Evolutionary conservation across 2,888 invertebrate genomes (phyloP).

Genomic region (Phlogophora meticulosa): DNA sequence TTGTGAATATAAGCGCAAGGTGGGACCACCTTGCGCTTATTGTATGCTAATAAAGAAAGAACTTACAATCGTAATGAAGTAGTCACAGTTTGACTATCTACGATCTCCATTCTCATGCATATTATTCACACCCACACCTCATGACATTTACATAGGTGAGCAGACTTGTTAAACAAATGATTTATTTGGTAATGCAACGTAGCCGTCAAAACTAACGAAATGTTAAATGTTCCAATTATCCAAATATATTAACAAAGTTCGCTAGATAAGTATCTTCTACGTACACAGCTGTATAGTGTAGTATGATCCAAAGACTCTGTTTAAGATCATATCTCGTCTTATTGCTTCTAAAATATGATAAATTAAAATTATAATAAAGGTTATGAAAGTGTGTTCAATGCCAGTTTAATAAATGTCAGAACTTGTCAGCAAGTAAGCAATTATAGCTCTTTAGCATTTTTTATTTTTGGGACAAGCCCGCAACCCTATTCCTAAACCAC

Average conservation of each 20-base stretch:
- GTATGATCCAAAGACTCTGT: slow-evolving; percentile 34
- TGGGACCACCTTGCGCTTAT: too few relatives aligned
- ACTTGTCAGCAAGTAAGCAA: slow-evolving; percentile 44
- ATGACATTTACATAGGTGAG: slow-evolving; percentile 59
- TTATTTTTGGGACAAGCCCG: too few relatives aligned
- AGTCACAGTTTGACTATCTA: slow-evolving; percentile 41
- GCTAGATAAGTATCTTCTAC: slow-evolving; percentile 48
- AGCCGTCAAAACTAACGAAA: slow-evolving; percentile 17
- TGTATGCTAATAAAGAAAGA: slow-evolving; percentile 57
- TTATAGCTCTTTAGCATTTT: slow-evolving; percentile 31
- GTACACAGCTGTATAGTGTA: slow-evolving; percentile 23
- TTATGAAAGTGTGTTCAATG: slow-evolving; percentile 52
- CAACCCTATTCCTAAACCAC: too few relatives aligned
- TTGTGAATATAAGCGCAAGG: slow-evolving; percentile 2
- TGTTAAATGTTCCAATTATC: slow-evolving; percentile 46
- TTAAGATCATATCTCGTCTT: slow-evolving; percentile 56
- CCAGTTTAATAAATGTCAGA: slow-evolving; percentile 56
- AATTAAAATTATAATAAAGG: slow-evolving; percentile 58
- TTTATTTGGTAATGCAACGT: slow-evolving; percentile 49
- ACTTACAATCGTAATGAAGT: slow-evolving; percentile 57
- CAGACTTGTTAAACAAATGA: slow-evolving; percentile 58
- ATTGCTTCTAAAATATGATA: slow-evolving; percentile 49
- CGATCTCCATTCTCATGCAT: slow-evolving; percentile 45
- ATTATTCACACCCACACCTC: slow-evolving; percentile 57
- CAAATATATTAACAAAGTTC: slow-evolving; percentile 37